Percentiles rank a stretch among this genome's conserved stretches.
phyloP scores from a whole-genome alignment of 2,797 vertebrate species.

The Silurus lanzhouensis region DNA sequence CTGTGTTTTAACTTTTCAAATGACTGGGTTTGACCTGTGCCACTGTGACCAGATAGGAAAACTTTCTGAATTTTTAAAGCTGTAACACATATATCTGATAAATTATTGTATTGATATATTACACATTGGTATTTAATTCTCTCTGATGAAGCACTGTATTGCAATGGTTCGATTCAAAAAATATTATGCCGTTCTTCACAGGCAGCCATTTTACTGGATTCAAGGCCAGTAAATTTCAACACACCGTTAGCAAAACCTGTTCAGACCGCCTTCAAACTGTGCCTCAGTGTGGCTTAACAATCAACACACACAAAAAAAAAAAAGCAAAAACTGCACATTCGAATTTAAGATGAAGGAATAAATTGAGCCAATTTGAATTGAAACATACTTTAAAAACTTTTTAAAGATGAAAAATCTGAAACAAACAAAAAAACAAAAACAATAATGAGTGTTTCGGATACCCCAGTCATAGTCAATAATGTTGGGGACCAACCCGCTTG shows the following conservation, averaged over 20 bases:
- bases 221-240: background rate
- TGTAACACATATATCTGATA: background rate
- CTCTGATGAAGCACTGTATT: background rate
- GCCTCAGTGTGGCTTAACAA: background rate
- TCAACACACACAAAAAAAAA: no score
- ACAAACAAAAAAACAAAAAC: no score
- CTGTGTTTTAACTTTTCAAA: background rate
- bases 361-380: no score
- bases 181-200: background rate
- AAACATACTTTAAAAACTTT: no score
- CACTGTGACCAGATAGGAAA: no score
- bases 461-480: no score
- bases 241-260: background rate
- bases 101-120: background rate
- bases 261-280: background rate
- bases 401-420: no score
- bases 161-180: background rate
- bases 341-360: no score
- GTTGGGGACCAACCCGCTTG: no score
- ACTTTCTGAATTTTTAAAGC: background rate
- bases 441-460: no score
- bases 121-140: background rate
- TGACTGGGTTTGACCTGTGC: background rate
- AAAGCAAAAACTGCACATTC: no score
- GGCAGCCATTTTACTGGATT: background rate